Conservation (phyloP, 2,113 vertebrate species). For the Phaethon lepturus region DNA sequence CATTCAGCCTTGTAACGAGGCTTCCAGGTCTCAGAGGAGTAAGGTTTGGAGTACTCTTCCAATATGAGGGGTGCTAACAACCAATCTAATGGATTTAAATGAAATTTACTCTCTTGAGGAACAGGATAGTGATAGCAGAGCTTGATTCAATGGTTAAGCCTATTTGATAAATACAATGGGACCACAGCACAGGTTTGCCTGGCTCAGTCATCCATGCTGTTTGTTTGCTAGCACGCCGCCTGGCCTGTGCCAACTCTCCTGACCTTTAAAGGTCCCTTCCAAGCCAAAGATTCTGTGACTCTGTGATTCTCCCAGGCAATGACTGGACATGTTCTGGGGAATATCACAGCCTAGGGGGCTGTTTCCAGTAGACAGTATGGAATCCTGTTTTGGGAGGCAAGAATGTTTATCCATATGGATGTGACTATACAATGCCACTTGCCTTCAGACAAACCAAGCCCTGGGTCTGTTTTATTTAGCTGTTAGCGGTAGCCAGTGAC, state of each 20-base stretch:
- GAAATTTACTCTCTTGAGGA: neutral
- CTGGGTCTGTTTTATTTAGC: neutral
- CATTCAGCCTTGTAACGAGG: neutral
- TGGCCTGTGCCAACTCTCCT: neutral
- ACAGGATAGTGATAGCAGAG: neutral
- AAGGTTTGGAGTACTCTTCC: neutral
- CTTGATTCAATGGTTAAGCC: neutral
- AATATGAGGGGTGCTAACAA: neutral
- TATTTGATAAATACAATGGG: neutral
- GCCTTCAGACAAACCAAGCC: neutral
- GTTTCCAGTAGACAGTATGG: neutral
- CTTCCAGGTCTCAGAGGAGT: neutral
- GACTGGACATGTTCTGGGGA: neutral
- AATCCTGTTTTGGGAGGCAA: neutral
- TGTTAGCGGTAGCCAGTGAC: neutral
- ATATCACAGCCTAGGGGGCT: neutral
- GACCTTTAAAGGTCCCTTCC: too few species aligned
- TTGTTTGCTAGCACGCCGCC: neutral
- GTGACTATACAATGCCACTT: neutral
- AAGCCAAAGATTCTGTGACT: too few species aligned
- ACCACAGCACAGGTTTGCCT: neutral
- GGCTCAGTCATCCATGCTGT: neutral
- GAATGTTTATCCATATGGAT: neutral
- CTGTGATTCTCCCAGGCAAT: neutral
- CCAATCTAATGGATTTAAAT: neutral